Conservation (phyloP, 2,888 invertebrate genomes). For the Cerastoderma edule region DNA sequence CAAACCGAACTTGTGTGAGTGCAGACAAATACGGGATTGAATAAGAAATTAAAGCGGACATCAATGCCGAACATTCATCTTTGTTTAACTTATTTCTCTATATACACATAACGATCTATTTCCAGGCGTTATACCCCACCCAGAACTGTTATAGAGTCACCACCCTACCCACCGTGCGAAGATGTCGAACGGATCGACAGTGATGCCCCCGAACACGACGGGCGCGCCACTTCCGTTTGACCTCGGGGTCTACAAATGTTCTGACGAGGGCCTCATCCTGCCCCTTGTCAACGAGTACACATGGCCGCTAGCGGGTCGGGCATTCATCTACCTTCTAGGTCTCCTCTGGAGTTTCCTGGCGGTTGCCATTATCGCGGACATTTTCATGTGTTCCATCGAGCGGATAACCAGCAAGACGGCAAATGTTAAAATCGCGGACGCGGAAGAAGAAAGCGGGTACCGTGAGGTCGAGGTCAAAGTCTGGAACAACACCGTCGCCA, state of each 20-base stretch:
- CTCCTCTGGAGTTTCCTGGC: constrained; percentile 86
- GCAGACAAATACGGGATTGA: too few relatives aligned
- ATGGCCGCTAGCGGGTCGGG: constrained; percentile 84
- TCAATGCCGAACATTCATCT: too few relatives aligned
- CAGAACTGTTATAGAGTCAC: too few relatives aligned
- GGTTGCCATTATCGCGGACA: constrained; percentile 86
- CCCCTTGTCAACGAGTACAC: constrained; percentile 85
- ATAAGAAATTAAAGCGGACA: too few relatives aligned
- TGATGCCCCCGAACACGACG: background rate
- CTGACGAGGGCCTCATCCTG: constrained; percentile 82
- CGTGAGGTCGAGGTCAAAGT: constrained; percentile 85
- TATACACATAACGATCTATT: too few relatives aligned
- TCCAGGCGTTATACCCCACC: too few relatives aligned
- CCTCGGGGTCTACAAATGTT: constrained; percentile 68
- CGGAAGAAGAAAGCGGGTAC: constrained; percentile 72
- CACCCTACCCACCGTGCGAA: too few relatives aligned
- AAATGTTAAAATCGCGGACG: constrained; percentile 82
- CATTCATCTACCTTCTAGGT: constrained; percentile 85
- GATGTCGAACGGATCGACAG: constrained; percentile 13
- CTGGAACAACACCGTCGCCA: constrained; percentile 87
- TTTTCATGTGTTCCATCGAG: constrained; percentile 87
- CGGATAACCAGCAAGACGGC: constrained; percentile 86
- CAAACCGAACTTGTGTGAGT: too few relatives aligned
- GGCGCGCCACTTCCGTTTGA: constrained; percentile 1
- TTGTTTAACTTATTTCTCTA: too few relatives aligned